A percentile compares a stretch with the other conserved stretches of the same genome.
These are phyloP conservation scores for Rafetus swinhoei DNA, from an alignment of 2,113 vertebrate species.

Conservation along the genomic window DNA sequence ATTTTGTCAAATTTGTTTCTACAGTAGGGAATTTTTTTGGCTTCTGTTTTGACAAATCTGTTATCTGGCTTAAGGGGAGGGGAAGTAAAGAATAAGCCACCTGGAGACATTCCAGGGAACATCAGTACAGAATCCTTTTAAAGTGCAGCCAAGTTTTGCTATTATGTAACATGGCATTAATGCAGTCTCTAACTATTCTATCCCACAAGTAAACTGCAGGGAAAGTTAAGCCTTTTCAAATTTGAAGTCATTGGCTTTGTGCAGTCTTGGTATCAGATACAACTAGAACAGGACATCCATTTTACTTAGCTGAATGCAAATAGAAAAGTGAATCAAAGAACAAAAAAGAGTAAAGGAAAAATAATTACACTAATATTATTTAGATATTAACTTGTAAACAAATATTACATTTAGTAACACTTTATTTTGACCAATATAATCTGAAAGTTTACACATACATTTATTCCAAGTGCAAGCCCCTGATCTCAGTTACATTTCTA, in stretches of 20 bases:
- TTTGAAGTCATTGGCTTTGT: not conserved
- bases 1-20: not conserved
- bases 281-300: not conserved
- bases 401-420: not conserved
- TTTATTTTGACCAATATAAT: not conserved
- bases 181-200: not conserved
- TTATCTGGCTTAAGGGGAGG: no score
- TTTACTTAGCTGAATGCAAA: not conserved
- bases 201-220: not conserved
- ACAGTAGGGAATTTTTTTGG: not conserved
- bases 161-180: not conserved
- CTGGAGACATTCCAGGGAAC: not conserved
- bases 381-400: not conserved
- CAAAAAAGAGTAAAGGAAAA: not conserved
- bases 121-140: not conserved
- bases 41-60: not conserved
- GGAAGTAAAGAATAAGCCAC: not conserved
- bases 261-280: not conserved
- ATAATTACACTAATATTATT: not conserved
- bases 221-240: not conserved
- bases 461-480: not conserved
- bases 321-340: not conserved
- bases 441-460: not conserved
- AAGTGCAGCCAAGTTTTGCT: not conserved
- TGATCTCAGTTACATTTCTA: conserved; percentile 7